phyloP scores from a whole-genome alignment of 2,113 vertebrate genomes.

The Lepus americanus region DNA sequence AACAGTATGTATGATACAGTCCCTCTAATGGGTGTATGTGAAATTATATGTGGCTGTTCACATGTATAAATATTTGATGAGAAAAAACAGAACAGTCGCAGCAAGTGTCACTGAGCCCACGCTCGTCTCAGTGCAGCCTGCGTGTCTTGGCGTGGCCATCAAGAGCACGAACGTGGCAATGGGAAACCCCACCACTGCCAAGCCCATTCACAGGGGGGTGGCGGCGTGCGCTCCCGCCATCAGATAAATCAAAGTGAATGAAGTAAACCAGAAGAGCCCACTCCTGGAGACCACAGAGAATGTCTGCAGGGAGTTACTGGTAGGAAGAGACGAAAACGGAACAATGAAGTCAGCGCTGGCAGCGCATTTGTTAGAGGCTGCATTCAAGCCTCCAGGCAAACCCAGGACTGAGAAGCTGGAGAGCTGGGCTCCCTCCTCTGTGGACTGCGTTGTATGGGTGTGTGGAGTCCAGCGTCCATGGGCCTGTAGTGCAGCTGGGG shows the following conservation, averaged over 20 bases:
- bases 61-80: slow-evolving; percentile 54
- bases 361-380: background rate
- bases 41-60: slow-evolving; percentile 6
- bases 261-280: slow-evolving; percentile 10
- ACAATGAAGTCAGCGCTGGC: background rate
- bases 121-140: slow-evolving; percentile 4
- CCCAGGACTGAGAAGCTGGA: background rate
- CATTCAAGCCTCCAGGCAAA: background rate
- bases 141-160: background rate
- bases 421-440: background rate
- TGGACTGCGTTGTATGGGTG: background rate
- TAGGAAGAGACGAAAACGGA: slow-evolving; percentile 40
- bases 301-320: background rate
- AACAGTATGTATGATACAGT: background rate
- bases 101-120: slow-evolving; percentile 47
- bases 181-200: slow-evolving; percentile 6
- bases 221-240: background rate
- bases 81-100: slow-evolving; percentile 46
- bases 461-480: background rate
- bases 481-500: background rate
- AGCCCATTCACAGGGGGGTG: background rate
- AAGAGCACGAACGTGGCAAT: background rate
- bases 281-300: slow-evolving; percentile 47
- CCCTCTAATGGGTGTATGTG: slow-evolving; percentile 32
- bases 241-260: slow-evolving; percentile 65